Percentiles rank a stretch among this genome's conserved stretches.
phyloP scores from a whole-genome alignment of 2,113 vertebrate genomes.

The Actenoides hombroni region DNA sequence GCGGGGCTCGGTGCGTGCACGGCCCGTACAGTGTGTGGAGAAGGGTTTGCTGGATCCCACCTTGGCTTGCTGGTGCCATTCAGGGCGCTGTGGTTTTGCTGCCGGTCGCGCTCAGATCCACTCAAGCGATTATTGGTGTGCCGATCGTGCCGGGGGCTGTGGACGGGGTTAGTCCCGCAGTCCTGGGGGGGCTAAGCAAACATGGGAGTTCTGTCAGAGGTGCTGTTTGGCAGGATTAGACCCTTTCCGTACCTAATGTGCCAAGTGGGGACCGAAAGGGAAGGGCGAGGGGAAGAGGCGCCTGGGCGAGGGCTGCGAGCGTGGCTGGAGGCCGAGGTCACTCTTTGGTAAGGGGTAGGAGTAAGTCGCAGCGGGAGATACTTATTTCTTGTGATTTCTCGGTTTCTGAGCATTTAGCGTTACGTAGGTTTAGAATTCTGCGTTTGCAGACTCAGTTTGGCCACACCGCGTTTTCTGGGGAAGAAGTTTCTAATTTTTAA shows the following conservation, averaged over 20 bases:
- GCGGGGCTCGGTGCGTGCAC: accelerated
- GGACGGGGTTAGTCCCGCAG: accelerated
- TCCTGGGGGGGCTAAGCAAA: not conserved
- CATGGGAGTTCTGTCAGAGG: accelerated
- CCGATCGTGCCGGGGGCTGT: accelerated
- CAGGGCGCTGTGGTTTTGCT: not conserved
- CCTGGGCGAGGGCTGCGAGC: not conserved
- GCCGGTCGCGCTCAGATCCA: accelerated
- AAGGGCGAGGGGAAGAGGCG: accelerated
- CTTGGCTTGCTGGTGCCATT: accelerated
- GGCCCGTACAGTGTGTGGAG: accelerated
- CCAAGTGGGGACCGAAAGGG: not conserved
- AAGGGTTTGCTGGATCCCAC: not conserved
- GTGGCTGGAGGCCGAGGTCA: not conserved
- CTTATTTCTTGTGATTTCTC: not conserved
- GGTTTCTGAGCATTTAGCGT: not conserved
- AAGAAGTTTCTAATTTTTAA: slow-evolving; percentile 40
- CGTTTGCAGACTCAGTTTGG: not conserved
- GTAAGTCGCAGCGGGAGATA: not conserved
- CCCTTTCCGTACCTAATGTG: accelerated
- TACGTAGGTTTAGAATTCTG: not conserved
- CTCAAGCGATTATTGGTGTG: accelerated
- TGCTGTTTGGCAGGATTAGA: not conserved
- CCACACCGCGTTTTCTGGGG: not conserved
- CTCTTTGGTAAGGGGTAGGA: not conserved